Evolutionary conservation across 2,888 invertebrate species (phyloP), one percentile per base, ranked within the genome.

Genomic region (Cheiracanthium punctorium): DNA sequence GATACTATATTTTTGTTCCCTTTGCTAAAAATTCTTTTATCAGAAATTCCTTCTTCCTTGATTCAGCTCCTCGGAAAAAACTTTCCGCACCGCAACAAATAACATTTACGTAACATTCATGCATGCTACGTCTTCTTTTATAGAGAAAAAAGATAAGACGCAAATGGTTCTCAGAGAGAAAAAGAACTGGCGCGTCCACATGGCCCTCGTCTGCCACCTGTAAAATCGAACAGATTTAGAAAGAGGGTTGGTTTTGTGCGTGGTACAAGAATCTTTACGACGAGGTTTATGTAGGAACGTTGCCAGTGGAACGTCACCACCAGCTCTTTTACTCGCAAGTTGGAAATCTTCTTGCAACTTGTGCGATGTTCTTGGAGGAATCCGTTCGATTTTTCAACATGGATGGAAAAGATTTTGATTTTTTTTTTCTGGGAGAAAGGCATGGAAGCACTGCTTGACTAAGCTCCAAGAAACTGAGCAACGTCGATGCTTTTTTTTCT

Each of bases 141-240:
- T 37, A 2, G 4, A n/a, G 7, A 24, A n/a, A n/a, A n/a, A n/a
- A 20, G 58, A 58, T 58, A 58, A 58, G 24, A 24, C 58, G 58
- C 58, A 58, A 20, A 24, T 24, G 58, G 58, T 24, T 58, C n/a
- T 8, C 24, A 24, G 58, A 58, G 4, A 12, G 12, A 58, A 24
- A 17, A 58, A 24, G 24, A 58, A 33, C 10, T 33, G n/a, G 69
- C 37, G 20, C 32, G 17, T 67, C 65, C 65, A 67, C n/a, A 29
- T 67, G 32, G 67, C 41, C 43, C 75, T n/a, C 30, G 82, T 72
- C 73, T 71, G 77, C 82, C 82, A 84, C 82, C 82, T 84, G 82
- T 77, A 52, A 48, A 33, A 48, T 48, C 67, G 70, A 30, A 73
- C 37, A 20, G 48, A 84, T 84, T 73, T 72, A 72, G 65, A 84